A percentile compares a stretch with the other conserved stretches of the same genome.
phyloP scores from a whole-genome alignment of 37 sponge, comb jelly and placozoan genomes.

The Beroe forskalii region DNA sequence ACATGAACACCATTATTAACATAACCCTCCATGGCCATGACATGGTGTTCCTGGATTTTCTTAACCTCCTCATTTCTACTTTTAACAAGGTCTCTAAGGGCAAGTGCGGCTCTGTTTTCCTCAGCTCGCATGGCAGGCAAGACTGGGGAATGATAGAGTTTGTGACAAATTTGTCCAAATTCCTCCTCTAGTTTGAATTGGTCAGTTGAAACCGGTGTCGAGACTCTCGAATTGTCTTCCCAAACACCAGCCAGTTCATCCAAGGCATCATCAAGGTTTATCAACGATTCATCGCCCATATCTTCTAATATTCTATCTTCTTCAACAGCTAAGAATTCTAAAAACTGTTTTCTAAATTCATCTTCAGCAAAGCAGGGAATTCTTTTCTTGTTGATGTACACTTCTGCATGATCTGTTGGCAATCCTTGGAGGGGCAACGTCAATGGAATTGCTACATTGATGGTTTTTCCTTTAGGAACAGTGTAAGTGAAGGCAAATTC shows the following conservation, averaged over 20 bases:
- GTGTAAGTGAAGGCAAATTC: slow-evolving; percentile 17
- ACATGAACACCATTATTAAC: slow-evolving; percentile 38
- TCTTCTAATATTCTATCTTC: slow-evolving; percentile 1
- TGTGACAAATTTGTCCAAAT: slow-evolving; percentile 61
- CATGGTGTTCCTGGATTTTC: slow-evolving; percentile 54
- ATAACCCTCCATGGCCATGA: slow-evolving; percentile 60
- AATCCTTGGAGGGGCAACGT: slow-evolving; percentile 2
- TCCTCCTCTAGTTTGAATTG: slow-evolving; percentile 9
- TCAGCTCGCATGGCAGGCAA: slow-evolving; percentile 38
- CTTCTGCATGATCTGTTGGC: slow-evolving; percentile 39
- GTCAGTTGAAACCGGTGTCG: slow-evolving; percentile 12
- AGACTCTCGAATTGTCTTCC: not conserved
- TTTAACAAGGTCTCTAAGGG: slow-evolving; percentile 17
- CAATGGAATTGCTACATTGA: slow-evolving; percentile 20
- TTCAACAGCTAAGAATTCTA: not conserved
- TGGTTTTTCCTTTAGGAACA: slow-evolving; percentile 48
- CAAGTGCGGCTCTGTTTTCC: slow-evolving; percentile 46
- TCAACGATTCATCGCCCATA: not conserved
- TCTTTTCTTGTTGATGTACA: not conserved
- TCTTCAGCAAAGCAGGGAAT: slow-evolving; percentile 64
- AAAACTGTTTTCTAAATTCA: not conserved
- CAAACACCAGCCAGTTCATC: slow-evolving; percentile 3
- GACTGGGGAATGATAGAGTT: slow-evolving; percentile 52
- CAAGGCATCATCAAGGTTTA: not conserved
- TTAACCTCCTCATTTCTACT: slow-evolving; percentile 40